Evolutionary conservation across 2,113 vertebrate genomes (phyloP), one percentile per base, ranked within the genome.

Genomic region (Chascanopsetta lugubris): DNA sequence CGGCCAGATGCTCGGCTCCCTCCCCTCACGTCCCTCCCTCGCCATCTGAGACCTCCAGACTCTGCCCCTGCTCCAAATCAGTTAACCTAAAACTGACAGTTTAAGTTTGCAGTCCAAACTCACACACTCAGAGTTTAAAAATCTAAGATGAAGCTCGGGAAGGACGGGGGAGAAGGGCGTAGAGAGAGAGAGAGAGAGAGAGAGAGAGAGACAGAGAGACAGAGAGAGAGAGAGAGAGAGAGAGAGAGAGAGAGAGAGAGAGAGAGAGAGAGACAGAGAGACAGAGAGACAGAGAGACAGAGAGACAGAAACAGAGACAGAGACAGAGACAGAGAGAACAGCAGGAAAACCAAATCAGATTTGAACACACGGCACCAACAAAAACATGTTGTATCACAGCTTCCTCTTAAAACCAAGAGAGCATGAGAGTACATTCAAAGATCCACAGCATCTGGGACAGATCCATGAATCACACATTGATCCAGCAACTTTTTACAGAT

Each of bases 1-100:
- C 61, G 36, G 34, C 84, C 88, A 91, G 90, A 91, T 91, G 90
- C 83, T 87, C 53, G 5, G 17, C 8, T 75, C 64, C 60, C 65
- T 72, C 58, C 68, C 70, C 63, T 68, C 32, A 6, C 72, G 59
- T 65, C 65, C 36, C 62, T 76, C 58, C 56, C 73, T 72, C 54
- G 0, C 73, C 75, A 79, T 64, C 56, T 60, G 55, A 80, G 69
- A 77, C 72, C 63, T 67, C 56, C 55, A 69, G 6, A 69, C 47
- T 57, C 61, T 51, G 18, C 47, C 63, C n/a, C 40, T n/a, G 20
- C 34, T 74, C 60, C 27, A n/a, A 71, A 66, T 56, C 25, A 29
- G 40, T 58, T 29, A 10, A 61, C 43, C 54, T 60, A 62, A 66
- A 77, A 65, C 34, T 40, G 25, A 32, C 25, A 38, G 57, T 60